phyloP scores from a whole-genome alignment of 53 echinoderm and acorn worm species.

The Pentamera pediparva region DNA sequence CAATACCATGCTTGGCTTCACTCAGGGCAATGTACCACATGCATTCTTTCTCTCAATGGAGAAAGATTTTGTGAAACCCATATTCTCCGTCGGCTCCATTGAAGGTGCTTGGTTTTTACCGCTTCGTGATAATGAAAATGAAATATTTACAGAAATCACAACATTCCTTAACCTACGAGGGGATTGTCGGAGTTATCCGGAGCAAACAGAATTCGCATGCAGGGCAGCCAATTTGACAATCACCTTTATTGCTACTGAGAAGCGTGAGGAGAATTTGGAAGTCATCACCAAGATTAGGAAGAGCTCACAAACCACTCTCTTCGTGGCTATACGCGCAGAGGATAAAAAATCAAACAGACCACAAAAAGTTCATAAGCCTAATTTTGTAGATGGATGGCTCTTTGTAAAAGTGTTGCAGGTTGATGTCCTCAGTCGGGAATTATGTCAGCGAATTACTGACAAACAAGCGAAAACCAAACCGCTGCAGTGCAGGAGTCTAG shows the following conservation, averaged over 20 bases:
- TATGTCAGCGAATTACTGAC: not conserved
- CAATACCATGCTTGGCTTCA: slow-evolving; percentile 9
- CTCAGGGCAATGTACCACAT: not conserved
- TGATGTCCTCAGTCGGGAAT: not conserved
- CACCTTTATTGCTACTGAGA: not conserved
- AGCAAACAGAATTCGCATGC: slow-evolving; percentile 7
- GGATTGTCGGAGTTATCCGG: not conserved
- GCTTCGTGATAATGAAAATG: not conserved
- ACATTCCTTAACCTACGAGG: slow-evolving; percentile 17
- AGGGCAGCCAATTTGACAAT: slow-evolving; percentile 11
- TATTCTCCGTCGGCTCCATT: not conserved
- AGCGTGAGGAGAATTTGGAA: not conserved
- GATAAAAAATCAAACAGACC: not conserved
- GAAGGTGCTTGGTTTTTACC: slow-evolving; percentile 26
- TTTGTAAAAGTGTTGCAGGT: slow-evolving; percentile 13
- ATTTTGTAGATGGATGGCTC: not conserved
- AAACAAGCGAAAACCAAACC: not conserved
- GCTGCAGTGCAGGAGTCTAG: not conserved
- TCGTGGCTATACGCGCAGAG: not conserved
- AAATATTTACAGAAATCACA: slow-evolving; percentile 20
- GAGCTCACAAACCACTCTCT: not conserved
- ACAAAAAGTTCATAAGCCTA: slow-evolving; percentile 7
- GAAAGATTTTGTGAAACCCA: slow-evolving; percentile 7
- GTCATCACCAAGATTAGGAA: not conserved
- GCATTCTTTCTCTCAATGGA: slow-evolving; percentile 7